Percentiles rank a stretch among this genome's conserved stretches.
Conservation (phyloP, 1,140 invertebrate genomes). For the Meloidogyne floridensis region DNA sequence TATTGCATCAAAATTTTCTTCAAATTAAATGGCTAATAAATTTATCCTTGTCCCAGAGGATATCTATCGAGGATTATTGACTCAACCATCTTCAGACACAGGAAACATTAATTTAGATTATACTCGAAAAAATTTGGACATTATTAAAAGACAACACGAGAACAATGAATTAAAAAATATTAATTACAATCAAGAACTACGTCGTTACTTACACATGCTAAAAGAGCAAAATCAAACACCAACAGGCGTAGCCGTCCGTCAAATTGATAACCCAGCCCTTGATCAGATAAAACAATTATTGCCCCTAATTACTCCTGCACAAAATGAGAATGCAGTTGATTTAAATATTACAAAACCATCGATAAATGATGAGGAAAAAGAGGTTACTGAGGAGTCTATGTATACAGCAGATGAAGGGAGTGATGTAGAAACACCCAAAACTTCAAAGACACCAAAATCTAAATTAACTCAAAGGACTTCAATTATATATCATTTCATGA, state of each 20-base stretch:
- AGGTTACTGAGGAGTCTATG: not conserved
- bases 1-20: constrained; percentile 4
- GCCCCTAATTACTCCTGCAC: too few relatives aligned
- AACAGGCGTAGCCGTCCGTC: not conserved
- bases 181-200: constrained; percentile 13
- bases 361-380: not conserved
- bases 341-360: too few relatives aligned
- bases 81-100: not conserved
- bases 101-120: constrained; percentile 22
- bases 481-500: too few relatives aligned
- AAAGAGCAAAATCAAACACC: constrained; percentile 27
- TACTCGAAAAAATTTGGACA: not conserved
- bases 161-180: too few relatives aligned
- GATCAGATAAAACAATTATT: too few relatives aligned
- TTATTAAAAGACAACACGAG: too few relatives aligned
- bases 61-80: constrained; percentile 21
- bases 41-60: constrained; percentile 28
- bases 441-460: too few relatives aligned
- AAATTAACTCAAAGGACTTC: too few relatives aligned
- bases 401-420: not conserved
- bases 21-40: constrained; percentile 17
- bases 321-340: too few relatives aligned
- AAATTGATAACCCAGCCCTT: not conserved
- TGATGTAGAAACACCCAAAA: not conserved
- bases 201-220: constrained; percentile 22